A percentile compares a stretch with the other conserved stretches of the same genome.
These are phyloP conservation scores for Macrostomum lignano DNA, from an alignment of 1,140 invertebrate genomes.

Conservation along the genomic window DNA sequence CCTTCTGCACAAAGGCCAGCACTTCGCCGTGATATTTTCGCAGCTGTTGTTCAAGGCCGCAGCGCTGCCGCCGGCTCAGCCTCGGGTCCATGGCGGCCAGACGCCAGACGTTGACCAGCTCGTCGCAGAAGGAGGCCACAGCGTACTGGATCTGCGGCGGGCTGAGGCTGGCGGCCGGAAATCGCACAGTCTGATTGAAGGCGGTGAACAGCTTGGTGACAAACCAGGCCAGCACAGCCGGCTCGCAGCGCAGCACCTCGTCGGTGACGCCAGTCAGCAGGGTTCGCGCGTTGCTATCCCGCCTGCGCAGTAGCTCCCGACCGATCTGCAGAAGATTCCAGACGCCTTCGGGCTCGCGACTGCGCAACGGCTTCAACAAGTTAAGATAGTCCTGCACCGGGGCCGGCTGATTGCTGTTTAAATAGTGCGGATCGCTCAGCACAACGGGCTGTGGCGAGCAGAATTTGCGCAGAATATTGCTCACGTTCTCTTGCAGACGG, in stretches of 20 bases:
- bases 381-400: constrained; percentile 82
- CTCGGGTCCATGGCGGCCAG: constrained; percentile 71
- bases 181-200: not conserved
- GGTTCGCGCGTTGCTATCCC: constrained; percentile 70
- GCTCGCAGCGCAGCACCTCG: constrained; percentile 78
- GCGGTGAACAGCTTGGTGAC: not conserved
- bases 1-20: not conserved
- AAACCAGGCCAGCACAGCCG: constrained; percentile 31
- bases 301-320: constrained; percentile 82
- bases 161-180: constrained; percentile 6
- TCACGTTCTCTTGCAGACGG: constrained; percentile 82
- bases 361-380: constrained; percentile 55
- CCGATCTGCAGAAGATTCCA: constrained; percentile 76
- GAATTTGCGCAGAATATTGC: constrained; percentile 89
- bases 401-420: constrained; percentile 37
- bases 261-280: constrained; percentile 67
- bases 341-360: constrained; percentile 85
- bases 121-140: constrained; percentile 73
- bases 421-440: constrained; percentile 50
- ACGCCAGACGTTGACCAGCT: constrained; percentile 77
- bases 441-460: constrained; percentile 85
- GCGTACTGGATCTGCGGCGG: constrained; percentile 45
- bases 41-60: too few species aligned
- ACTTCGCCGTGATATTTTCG: not conserved
- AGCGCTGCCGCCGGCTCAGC: constrained; percentile 55